Percentiles rank a stretch among this genome's conserved stretches.
Conservation (phyloP, 1,140 invertebrate species). For the Musca domestica region DNA sequence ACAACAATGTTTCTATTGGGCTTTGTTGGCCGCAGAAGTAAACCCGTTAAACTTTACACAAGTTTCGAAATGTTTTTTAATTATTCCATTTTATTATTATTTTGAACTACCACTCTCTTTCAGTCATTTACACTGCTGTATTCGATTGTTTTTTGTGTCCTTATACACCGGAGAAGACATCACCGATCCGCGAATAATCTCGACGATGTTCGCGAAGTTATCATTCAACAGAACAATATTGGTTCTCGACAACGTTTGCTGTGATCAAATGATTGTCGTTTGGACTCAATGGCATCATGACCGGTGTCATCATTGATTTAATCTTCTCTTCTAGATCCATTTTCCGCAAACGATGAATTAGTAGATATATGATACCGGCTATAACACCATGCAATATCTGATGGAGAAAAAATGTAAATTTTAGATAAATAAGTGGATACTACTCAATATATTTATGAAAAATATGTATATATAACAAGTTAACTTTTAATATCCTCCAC, state of each 20-base stretch:
- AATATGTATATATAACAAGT: too few species aligned
- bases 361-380: not conserved
- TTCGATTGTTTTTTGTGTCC: slow-evolving; percentile 10
- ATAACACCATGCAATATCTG: slow-evolving; percentile 11
- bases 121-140: not conserved
- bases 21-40: slow-evolving; percentile 22
- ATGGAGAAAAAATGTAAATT: not conserved
- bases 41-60: not conserved
- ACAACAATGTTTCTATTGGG: slow-evolving; percentile 23
- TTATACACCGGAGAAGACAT: not conserved
- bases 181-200: not conserved
- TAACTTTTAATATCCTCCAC: too few species aligned
- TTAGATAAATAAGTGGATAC: not conserved
- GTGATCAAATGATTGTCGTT: not conserved
- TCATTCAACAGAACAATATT: not conserved
- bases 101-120: not conserved
- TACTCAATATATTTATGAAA: too few species aligned
- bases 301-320: too few species aligned
- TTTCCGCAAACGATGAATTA: not conserved
- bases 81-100: not conserved
- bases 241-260: not conserved
- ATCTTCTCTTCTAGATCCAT: too few species aligned
- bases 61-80: not conserved
- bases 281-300: too few species aligned
- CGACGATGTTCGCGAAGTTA: not conserved